Conservation (phyloP, 2,797 vertebrate genomes). For the Propithecus perrieri region DNA sequence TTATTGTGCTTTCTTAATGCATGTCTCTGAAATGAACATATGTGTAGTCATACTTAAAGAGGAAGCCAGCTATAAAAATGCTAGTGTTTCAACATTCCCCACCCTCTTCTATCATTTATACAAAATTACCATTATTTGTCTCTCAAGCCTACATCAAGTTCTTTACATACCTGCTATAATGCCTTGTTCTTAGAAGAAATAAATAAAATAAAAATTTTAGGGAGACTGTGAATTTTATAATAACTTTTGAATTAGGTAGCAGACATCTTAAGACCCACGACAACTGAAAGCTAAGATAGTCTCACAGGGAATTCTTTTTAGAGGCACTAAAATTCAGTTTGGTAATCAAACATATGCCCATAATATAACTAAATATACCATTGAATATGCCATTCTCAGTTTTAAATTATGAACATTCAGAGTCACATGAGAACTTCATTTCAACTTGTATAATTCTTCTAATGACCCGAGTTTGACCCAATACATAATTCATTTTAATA, state of each 20-base stretch:
- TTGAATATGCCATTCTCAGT: background rate
- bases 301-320: background rate
- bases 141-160: background rate
- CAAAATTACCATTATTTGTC: background rate
- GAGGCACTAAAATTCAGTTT: background rate
- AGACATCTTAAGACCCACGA: background rate
- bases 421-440: background rate
- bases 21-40: background rate
- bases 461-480: background rate
- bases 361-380: background rate
- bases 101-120: background rate
- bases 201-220: background rate
- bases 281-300: background rate
- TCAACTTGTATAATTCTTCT: background rate
- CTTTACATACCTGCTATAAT: background rate
- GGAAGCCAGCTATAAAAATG: background rate
- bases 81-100: background rate
- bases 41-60: background rate
- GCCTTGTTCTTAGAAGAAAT: background rate
- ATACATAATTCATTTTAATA: background rate
- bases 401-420: background rate
- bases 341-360: background rate
- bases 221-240: background rate
- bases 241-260: constrained; percentile 23
- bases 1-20: background rate